Base-by-base conservation (phyloP, 1,140 invertebrate genomes). In the Drosophila kanapiae region DNA sequence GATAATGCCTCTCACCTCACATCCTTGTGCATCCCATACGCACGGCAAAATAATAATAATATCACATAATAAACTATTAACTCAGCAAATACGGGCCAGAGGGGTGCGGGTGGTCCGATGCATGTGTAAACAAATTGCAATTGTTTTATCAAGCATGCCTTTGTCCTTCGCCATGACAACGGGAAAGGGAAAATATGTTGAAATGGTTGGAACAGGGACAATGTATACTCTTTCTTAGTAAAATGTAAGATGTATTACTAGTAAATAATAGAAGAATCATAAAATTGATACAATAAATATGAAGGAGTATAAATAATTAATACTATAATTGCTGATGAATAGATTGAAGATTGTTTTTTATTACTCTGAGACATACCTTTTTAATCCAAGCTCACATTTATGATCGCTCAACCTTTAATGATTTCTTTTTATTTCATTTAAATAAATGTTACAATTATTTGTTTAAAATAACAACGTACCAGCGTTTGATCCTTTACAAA, bases 1-100 rank as follows among this genome's bases (percentile, higher is more conserved):
- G 49, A 78, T 78, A 62, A 45, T 58, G 29, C 49, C 49, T 23
- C 23, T 23, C 23, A 23, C 31, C 57, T 9, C 37, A 40, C 38
- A 16, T 38, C 43, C 67, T 48, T 11, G 16, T 69, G 43, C 61
- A 33, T 49, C 23, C 23, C 23, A 75, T 27, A 35, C 61, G 45
- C 47, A 29, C 42, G 40, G 51, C 59, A 61, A 67, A 57, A 82
- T 82, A 82, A 81, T 77, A 75, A 82, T 74, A 59, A 78, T 78
- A 82, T 57, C 68, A 75, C 59, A 82, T 78, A 82, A 82, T 82
- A 82, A 82, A 82, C 80, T 82, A 78, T 82, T 82, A 82, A 82
- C 31, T 62, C 56, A 61, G 59, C 54, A 49, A 75, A 58, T 40
- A 29, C 18, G 16, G 45, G 23, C 8, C 9, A 18, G 40, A n/a